Conservation (phyloP, 2,888 invertebrate genomes). For the Melieria picta region DNA sequence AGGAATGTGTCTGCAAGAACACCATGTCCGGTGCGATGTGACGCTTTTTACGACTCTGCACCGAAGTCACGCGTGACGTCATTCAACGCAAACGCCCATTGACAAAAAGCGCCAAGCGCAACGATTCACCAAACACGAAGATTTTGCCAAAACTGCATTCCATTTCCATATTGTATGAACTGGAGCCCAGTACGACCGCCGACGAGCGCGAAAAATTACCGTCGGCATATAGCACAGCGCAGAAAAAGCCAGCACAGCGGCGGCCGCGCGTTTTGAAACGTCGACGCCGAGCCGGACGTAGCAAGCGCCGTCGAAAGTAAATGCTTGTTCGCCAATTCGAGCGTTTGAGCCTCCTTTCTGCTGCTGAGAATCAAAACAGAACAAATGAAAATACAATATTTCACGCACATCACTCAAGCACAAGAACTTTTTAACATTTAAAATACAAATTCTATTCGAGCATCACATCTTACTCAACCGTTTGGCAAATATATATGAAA, state of each 20-base stretch:
- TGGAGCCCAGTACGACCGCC: constrained; percentile 37
- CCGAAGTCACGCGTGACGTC: constrained; percentile 53
- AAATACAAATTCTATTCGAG: too few species aligned
- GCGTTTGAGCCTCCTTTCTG: too few species aligned
- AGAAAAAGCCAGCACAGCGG: not conserved
- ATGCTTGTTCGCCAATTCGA: not conserved
- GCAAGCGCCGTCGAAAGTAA: not conserved
- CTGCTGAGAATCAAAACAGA: too few species aligned
- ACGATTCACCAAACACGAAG: not conserved
- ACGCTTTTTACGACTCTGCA: constrained; percentile 56
- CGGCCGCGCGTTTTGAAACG: not conserved
- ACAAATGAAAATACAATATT: too few species aligned
- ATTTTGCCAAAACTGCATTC: constrained; percentile 46
- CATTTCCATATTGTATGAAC: constrained; percentile 53
- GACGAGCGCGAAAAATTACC: not conserved
- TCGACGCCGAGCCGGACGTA: not conserved
- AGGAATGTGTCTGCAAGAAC: constrained; percentile 61
- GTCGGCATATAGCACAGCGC: not conserved
- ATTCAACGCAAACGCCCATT: constrained; percentile 46
- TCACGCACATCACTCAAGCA: too few species aligned
- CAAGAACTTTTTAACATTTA: too few species aligned
- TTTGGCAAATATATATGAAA: too few species aligned
- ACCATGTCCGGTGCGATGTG: constrained; percentile 59
- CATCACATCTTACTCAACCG: too few species aligned
- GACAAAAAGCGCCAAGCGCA: constrained; percentile 25